phyloP scores from a whole-genome alignment of 2,888 invertebrate species.

The Andrena minutula region DNA sequence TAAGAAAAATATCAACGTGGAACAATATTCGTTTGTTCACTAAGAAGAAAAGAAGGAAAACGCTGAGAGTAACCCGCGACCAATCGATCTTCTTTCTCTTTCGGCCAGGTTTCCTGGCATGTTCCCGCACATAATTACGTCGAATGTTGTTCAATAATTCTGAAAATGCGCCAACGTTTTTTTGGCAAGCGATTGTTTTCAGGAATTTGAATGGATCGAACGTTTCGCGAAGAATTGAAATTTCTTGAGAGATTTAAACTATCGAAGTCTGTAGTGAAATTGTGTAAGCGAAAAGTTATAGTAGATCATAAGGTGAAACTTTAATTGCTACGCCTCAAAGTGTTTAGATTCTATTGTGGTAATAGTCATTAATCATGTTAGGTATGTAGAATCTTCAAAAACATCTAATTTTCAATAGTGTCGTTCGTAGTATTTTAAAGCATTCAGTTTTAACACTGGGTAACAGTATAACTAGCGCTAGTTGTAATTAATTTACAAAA shows the following conservation, averaged over 20 bases:
- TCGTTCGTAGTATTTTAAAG: background rate
- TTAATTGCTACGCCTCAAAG: background rate
- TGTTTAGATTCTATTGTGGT: background rate
- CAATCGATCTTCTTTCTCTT: slow-evolving; percentile 6
- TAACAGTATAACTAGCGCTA: background rate
- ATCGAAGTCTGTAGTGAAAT: background rate
- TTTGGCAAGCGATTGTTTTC: background rate
- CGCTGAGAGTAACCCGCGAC: slow-evolving; percentile 36
- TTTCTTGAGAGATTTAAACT: background rate
- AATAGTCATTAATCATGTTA: background rate
- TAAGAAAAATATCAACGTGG: slow-evolving; percentile 79
- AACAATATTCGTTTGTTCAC: slow-evolving; percentile 70
- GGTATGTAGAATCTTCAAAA: background rate
- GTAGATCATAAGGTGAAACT: background rate
- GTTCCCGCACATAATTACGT: background rate
- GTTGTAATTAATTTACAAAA: background rate
- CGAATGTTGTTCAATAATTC: slow-evolving; percentile 1
- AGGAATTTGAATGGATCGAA: background rate
- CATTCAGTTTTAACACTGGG: background rate
- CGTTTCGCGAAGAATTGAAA: background rate
- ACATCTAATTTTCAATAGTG: background rate
- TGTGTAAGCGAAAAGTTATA: background rate
- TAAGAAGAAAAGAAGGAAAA: slow-evolving; percentile 62
- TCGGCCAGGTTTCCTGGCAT: background rate
- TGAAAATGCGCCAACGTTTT: background rate